Evolutionary conservation across 1,140 invertebrate genomes (phyloP).

Genomic region (Himalopsyche phryganea): DNA sequence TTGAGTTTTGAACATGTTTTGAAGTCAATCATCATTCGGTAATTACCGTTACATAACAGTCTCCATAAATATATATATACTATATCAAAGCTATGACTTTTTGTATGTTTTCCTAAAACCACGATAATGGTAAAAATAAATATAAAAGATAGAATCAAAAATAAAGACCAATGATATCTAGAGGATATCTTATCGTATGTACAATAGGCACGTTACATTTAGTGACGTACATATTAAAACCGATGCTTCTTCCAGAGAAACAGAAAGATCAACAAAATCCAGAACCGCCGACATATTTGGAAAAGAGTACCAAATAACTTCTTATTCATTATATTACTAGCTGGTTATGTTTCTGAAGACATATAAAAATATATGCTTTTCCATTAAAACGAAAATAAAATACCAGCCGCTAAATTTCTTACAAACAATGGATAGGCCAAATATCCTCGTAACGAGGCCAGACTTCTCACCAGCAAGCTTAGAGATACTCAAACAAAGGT

Average conservation of each 20-base stretch:
- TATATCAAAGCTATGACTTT: too few relatives aligned
- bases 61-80: too few relatives aligned
- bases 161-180: conserved; percentile 4
- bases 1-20: too few relatives aligned
- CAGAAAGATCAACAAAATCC: not conserved
- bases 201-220: conserved; percentile 15
- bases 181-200: conserved; percentile 8
- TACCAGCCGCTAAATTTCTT: conserved; percentile 5
- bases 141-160: too few relatives aligned
- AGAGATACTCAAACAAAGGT: conserved; percentile 55
- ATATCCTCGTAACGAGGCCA: conserved; percentile 57
- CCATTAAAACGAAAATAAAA: not conserved
- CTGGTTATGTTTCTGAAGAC: not conserved
- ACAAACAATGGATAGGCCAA: conserved; percentile 40
- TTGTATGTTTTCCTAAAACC: too few relatives aligned
- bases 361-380: not conserved
- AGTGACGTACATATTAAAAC: conserved; percentile 15
- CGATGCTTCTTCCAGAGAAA: conserved; percentile 19
- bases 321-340: not conserved
- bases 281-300: not conserved
- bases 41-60: too few relatives aligned
- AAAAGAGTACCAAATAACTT: conserved; percentile 1
- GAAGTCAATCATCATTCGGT: too few relatives aligned
- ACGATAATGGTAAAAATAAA: too few relatives aligned
- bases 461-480: conserved; percentile 56